Conservation (phyloP, 2,797 vertebrate species). For the Oryzias sinensis region DNA sequence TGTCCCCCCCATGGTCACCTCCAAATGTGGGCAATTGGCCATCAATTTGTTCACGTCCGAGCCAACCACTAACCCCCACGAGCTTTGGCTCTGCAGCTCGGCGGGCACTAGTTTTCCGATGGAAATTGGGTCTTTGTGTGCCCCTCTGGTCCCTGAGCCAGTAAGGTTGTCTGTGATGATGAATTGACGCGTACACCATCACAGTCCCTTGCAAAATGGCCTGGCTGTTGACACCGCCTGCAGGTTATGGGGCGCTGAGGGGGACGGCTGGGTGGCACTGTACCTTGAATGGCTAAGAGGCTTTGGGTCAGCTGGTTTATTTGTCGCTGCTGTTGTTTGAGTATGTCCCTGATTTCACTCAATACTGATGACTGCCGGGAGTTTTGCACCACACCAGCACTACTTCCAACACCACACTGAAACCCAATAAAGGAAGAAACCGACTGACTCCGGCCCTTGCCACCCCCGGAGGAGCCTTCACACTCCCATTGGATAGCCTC, state of each 20-base stretch:
- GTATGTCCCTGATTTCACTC: not conserved
- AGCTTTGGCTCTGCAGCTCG: slow-evolving; percentile 2
- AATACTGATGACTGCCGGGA: no score
- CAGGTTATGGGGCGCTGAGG: not conserved
- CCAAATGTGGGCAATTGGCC: not conserved
- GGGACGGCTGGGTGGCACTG: fast-evolving
- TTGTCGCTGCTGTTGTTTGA: not conserved
- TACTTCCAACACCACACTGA: not conserved
- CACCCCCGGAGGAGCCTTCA: not conserved
- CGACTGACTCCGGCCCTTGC: not conserved
- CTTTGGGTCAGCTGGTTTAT: not conserved
- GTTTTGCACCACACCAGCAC: not conserved
- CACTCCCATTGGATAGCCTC: not conserved
- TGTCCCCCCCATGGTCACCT: not conserved
- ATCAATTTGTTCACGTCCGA: not conserved
- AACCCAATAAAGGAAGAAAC: not conserved
- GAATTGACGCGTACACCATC: not conserved
- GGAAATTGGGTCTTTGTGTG: not conserved
- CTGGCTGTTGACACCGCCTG: not conserved
- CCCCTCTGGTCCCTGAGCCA: no score
- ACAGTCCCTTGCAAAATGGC: not conserved
- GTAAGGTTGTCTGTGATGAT: no score
- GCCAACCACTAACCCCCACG: not conserved
- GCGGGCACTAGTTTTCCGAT: not conserved
- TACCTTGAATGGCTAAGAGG: not conserved